Evolutionary conservation across 2,888 invertebrate species (phyloP), one percentile per base, ranked within the genome.

Genomic region (Aelia acuminata): DNA sequence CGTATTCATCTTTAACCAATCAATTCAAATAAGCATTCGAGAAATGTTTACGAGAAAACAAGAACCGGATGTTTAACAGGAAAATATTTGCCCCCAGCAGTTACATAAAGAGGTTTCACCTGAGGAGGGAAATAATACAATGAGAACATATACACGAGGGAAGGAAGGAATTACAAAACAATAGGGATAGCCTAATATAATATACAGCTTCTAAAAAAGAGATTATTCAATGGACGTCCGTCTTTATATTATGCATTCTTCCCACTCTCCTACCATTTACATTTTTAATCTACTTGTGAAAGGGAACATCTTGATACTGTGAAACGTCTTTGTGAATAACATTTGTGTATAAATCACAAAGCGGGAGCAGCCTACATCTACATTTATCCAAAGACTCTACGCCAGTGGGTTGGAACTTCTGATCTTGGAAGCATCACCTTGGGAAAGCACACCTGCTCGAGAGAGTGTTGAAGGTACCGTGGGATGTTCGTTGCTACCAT

Each of bases 271-370:
- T 43, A 80, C 43, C n/a, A 80, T 80, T 80, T 80, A 80, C 80
- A 80, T 80, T 47, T 47, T 80, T 80, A 80, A 80, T 80, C 80
- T 80, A 80, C 43, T 47, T 47, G 80, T 80, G 80, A 80, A 80
- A 80, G 80, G 80, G 80, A 80, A 80, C 80, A 80, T 80, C 80
- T 80, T 80, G 80, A 80, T 80, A 80, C 80, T 43, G 80, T 80
- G 80, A n/a, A 80, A 80, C 39, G 43, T 80, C 80, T 47, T 47
- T 80, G 39, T 80, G 80, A 43, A 80, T 80, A 80, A 80, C 43
- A 70, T 70, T 70, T 70, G 63, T 70, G 18, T 70, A 70, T 70
- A 70, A 70, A 70, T 70, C 63, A 70, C 63, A 70, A 70, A 70
- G 35, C 31, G 35, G 63, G 15, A 70, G 63, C 63, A 18, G n/a